phyloP scores from a whole-genome alignment of 2,113 vertebrate species.

The Engystomops pustulosus region DNA sequence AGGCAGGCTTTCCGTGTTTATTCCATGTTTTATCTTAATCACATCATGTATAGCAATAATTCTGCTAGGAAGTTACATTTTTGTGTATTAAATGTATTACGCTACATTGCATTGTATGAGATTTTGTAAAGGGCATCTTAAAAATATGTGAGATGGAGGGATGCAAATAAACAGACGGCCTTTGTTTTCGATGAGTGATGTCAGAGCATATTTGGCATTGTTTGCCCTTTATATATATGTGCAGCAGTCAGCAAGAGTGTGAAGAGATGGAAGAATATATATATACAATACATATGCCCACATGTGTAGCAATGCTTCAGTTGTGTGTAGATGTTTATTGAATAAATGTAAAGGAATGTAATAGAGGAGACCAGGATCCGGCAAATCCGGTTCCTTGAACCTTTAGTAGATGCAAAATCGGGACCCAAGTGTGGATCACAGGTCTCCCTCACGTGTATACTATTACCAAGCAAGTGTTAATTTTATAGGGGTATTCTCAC shows the following conservation, averaged over 20 bases:
- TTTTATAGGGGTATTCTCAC: no score
- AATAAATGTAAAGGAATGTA: neutral
- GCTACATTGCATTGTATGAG: neutral
- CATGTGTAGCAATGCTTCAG: neutral
- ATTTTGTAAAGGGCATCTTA: constrained; percentile 8
- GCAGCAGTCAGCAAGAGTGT: neutral
- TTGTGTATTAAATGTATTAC: neutral
- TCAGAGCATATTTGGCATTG: neutral
- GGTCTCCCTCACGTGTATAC: no score
- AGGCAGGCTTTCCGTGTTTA: neutral
- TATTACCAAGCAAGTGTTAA: no score
- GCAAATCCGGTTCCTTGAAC: no score
- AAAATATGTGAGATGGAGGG: neutral
- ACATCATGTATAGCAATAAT: neutral
- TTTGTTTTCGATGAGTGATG: neutral
- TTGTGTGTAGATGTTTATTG: neutral
- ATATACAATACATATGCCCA: neutral
- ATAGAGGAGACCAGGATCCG: no score
- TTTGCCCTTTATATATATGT: neutral
- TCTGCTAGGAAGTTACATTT: neutral
- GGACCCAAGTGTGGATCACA: no score
- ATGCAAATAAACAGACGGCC: neutral
- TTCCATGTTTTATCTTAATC: neutral
- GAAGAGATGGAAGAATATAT: neutral
- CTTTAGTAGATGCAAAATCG: no score